These are phyloP conservation scores for Temnothorax curvispinosus DNA, from an alignment of 1,140 invertebrate genomes.

Conservation along the genomic window DNA sequence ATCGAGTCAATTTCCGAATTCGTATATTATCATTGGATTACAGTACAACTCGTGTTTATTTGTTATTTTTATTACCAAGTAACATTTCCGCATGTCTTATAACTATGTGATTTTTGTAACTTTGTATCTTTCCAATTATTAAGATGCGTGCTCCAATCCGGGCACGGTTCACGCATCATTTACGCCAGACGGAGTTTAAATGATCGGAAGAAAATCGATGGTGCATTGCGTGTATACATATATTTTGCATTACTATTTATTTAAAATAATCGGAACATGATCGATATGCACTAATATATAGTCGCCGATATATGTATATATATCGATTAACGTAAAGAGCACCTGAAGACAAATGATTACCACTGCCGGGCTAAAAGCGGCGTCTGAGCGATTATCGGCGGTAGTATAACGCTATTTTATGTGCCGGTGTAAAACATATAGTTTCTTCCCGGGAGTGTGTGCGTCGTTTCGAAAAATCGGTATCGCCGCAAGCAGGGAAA, in stretches of 20 bases:
- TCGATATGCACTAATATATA: slow-evolving; percentile 57
- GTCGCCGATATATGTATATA: slow-evolving; percentile 39
- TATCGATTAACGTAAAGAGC: slow-evolving; percentile 47
- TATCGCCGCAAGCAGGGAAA: slow-evolving; percentile 19
- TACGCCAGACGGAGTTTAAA: not conserved
- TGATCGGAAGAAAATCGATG: slow-evolving; percentile 45
- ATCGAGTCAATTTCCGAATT: not conserved
- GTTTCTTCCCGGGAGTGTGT: slow-evolving; percentile 21
- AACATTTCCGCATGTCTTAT: slow-evolving; percentile 31
- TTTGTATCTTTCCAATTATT: not conserved
- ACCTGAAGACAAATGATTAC: slow-evolving; percentile 54
- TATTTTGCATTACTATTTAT: slow-evolving; percentile 54
- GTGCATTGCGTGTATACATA: slow-evolving; percentile 15
- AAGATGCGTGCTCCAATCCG: not conserved
- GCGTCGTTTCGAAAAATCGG: slow-evolving; percentile 24
- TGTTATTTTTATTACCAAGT: slow-evolving; percentile 48
- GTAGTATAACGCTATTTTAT: slow-evolving; percentile 25
- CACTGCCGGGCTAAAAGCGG: slow-evolving; percentile 57
- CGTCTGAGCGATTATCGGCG: slow-evolving; percentile 55
- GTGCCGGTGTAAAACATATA: not conserved
- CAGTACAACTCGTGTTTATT: slow-evolving; percentile 36
- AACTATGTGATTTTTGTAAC: slow-evolving; percentile 18
- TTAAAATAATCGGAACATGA: slow-evolving; percentile 54
- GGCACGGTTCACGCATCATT: slow-evolving; percentile 8
- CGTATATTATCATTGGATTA: slow-evolving; percentile 6